Base-by-base conservation (phyloP, 2,113 vertebrate genomes). In the Dascyllus trimaculatus region DNA sequence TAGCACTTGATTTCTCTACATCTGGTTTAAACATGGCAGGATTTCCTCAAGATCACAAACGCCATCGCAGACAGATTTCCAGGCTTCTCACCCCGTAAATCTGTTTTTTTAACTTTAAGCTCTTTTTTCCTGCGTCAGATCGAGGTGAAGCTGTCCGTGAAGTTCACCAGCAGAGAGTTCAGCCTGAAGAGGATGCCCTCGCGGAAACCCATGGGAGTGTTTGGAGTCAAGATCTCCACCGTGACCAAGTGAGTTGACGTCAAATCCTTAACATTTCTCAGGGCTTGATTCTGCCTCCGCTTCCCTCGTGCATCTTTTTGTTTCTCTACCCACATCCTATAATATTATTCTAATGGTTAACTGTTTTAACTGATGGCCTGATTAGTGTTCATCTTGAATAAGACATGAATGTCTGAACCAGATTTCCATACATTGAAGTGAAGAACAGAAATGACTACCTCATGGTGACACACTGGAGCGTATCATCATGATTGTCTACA, bases 101-200 rank as follows among this genome's bases (percentile, higher is more conserved):
- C 15, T 13, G 40, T 35, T 35, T 32, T 65, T 43, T 73, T 21
- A 58, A 54, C 29, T 49, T 9, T 32, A 14, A 70, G 21, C 3
- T 22, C 57, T 32, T 51, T 71, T 54, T 74, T 58, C 80, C 59
- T 21, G 60, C 24, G 79, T 76, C 81, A 99, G 98, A 95, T 99
- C 10, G 98, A 99, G 87, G 97, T 99, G 76, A 99, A 99, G 81
- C 93, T 99, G 3, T 99, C 97, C 0, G 92, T 99, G 85, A 99
- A 98, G 95, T 99, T 99, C 83, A 99, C 97, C 70, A 99, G 97
- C 73, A 94, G 98, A 35, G 98, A 99, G 85, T 98, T 99, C 80
- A 99, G 98, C 91, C 90, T 99, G 88, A 99, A 99, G 84, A 95
- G 96, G 82, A 96, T 97, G 95, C 96, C 97, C 0, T 98, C 97